Evolutionary conservation across 2,113 vertebrate species (phyloP), one percentile per base, ranked within the genome.

Genomic region (Fulmarus glacialis): DNA sequence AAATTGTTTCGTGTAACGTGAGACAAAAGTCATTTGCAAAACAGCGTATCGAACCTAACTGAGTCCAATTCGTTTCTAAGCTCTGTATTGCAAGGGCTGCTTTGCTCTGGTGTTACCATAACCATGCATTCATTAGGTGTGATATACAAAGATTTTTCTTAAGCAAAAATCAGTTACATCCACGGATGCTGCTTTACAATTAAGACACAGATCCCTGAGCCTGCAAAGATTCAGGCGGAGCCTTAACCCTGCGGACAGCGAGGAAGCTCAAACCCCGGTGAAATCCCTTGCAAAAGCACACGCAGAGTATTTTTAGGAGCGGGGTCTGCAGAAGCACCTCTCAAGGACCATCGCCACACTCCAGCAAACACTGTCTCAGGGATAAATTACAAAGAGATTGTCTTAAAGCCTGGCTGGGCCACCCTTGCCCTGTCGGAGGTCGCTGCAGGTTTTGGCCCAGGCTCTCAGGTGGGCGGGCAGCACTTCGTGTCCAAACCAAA

Each of bases 381-480:
- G 22, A 64, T 17, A 47, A 80, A 59, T 8, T 4, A 26, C 29
- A 43, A 36, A 85, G 30, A 45, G 67, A 38, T 38, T 8, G 6
- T 11, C 38, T 18, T 5, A 27, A 62, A 91, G 2, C 34, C 42
- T 53, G 42, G 3, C 36, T 55, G 47, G 27, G 64, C 24, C 26
- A 15, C 11, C 62, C 67, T 23, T 27, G 80, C 10, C 1, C 22
- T 17, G 23, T 18, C 0, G 0, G 71, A 48, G 36, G 10, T 52
- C 2, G 2, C 64, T 43, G 53, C 17, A 8, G 75, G 6, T 66
- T 82, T 71, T 9, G 4, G n/a, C 64, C 27, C 53, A 3, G 1
- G 1, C 2, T 34, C 63, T 30, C 21, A 4, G 36, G 34, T 0
- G 5, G 11, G 11, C 1, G 0, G n/a, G 45, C 36, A 66, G 38